These are phyloP conservation scores for Eueremaeus valkanovi DNA, from an alignment of 2,888 invertebrate species.

Conservation along the genomic window DNA sequence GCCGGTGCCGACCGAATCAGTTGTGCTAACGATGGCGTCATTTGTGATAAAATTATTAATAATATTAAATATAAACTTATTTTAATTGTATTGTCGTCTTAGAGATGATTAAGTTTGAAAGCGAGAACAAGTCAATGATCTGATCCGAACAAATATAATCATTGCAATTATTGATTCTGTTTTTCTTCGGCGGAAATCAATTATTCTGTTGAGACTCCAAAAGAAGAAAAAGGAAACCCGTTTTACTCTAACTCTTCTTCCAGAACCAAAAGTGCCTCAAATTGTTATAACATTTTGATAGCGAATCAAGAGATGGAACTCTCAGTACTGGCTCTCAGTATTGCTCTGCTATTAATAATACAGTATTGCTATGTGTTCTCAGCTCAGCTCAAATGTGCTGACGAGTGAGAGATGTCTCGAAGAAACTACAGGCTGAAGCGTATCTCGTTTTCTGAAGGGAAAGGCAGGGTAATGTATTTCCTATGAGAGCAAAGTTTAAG, in stretches of 20 bases:
- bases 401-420: not conserved
- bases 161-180: not conserved
- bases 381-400: not conserved
- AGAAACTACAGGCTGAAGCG: no score
- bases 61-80: not conserved
- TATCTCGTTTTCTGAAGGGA: no score
- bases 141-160: slow-evolving; percentile 7
- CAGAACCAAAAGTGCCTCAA: slow-evolving; percentile 29
- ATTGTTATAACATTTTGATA: slow-evolving; percentile 31
- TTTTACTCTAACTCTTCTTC: slow-evolving; percentile 1
- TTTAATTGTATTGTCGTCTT: not conserved
- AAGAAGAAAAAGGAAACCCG: no score
- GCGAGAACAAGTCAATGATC: not conserved
- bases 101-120: not conserved
- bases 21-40: not conserved
- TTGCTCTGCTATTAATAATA: not conserved
- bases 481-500: no score
- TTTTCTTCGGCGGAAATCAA: not conserved
- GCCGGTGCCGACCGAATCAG: not conserved
- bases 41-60: no score
- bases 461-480: no score
- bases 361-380: not conserved
- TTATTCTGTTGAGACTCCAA: not conserved
- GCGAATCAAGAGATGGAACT: slow-evolving; percentile 19
- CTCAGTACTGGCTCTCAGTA: not conserved